Conservation (phyloP, 2,113 vertebrate species). For the Acanthochromis polyacanthus region DNA sequence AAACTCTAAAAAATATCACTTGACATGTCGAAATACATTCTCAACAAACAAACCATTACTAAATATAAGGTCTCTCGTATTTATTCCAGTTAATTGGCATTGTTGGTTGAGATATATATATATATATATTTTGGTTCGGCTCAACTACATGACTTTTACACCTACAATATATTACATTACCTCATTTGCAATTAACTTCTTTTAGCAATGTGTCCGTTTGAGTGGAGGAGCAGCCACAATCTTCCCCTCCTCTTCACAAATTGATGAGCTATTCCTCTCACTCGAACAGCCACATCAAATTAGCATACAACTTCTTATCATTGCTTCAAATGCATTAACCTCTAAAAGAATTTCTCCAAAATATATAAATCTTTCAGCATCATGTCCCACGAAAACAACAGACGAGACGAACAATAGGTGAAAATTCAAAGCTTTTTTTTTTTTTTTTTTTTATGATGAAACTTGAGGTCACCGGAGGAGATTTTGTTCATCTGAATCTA, state of each 20-base stretch:
- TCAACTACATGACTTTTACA: no score
- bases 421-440: constrained; percentile 11
- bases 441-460: constrained; percentile 12
- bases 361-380: constrained; percentile 34
- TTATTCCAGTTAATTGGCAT: no score
- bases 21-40: no score
- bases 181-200: no score
- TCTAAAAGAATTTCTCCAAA: constrained; percentile 22
- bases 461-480: constrained; percentile 44
- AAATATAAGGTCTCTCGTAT: no score
- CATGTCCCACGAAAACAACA: constrained; percentile 30
- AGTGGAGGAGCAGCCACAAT: constrained; percentile 14
- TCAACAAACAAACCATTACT: no score
- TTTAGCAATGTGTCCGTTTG: background rate
- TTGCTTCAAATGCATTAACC: constrained; percentile 44
- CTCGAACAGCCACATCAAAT: constrained; percentile 26
- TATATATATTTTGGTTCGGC: no score
- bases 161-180: no score
- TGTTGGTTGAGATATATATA: no score
- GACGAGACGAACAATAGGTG: constrained; percentile 10
- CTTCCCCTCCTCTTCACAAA: background rate
- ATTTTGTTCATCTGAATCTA: constrained; percentile 44
- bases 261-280: background rate
- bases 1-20: no score
- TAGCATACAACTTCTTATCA: constrained; percentile 31